Conservation (phyloP, 1,140 invertebrate species). For the Tribolium madens region DNA sequence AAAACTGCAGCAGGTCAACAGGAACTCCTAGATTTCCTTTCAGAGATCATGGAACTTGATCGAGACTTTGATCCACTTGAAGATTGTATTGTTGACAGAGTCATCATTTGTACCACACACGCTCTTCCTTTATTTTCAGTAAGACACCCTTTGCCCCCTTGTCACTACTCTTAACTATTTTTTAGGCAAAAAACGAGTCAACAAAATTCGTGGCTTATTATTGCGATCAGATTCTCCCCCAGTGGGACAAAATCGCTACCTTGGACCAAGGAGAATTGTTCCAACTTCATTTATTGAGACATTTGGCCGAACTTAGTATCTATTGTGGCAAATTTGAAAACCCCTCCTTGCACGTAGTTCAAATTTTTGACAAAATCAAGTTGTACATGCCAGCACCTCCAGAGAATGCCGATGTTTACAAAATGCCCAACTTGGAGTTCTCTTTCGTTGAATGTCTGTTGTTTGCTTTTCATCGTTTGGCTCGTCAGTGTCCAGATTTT, state of each 20-base stretch:
- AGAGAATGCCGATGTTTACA: conserved; percentile 72
- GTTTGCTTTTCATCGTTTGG: conserved; percentile 90
- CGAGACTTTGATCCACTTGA: conserved; percentile 82
- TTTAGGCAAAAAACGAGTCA: conserved; percentile 88
- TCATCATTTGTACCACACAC: conserved; percentile 87
- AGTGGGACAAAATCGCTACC: conserved; percentile 70
- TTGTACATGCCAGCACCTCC: conserved; percentile 88
- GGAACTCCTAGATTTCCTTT: conserved; percentile 86
- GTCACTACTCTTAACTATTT: background rate
- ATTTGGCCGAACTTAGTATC: conserved; percentile 87
- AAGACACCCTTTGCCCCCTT: conserved; percentile 65
- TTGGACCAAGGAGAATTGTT: conserved; percentile 76
- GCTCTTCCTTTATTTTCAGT: conserved; percentile 90
- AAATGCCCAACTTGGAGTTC: conserved; percentile 86
- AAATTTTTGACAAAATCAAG: conserved; percentile 82
- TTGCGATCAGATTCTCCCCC: conserved; percentile 85
- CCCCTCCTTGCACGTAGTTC: conserved; percentile 78
- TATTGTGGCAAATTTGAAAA: conserved; percentile 83
- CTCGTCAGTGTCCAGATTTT: conserved; percentile 83
- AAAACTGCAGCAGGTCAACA: conserved; percentile 86
- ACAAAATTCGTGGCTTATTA: conserved; percentile 89
- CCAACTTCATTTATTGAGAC: conserved; percentile 86
- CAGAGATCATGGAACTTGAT: conserved; percentile 84
- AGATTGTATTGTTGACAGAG: conserved; percentile 80
- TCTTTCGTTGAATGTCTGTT: conserved; percentile 94